Percentiles rank a stretch among this genome's conserved stretches.
These are phyloP conservation scores for Notechis scutatus DNA, from an alignment of 2,113 vertebrate species.

Conservation along the genomic window DNA sequence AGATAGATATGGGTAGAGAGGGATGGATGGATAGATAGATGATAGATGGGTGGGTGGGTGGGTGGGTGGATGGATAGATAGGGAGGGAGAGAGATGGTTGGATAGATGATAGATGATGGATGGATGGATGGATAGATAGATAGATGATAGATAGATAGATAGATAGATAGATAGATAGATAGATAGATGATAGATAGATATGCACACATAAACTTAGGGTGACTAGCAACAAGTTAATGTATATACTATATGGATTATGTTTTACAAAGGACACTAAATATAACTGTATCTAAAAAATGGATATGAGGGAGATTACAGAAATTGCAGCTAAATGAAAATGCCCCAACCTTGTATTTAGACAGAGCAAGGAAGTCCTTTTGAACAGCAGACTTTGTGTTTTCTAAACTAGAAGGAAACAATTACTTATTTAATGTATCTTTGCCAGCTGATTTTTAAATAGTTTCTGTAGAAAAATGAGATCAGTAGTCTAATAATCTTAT, in stretches of 20 bases:
- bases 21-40: too few species aligned
- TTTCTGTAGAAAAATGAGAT: neutral
- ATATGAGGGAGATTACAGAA: neutral
- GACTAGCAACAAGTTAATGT: neutral
- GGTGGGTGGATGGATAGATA: too few species aligned
- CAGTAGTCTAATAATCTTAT: neutral
- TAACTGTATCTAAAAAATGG: neutral
- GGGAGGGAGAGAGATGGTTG: too few species aligned
- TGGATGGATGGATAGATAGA: too few species aligned
- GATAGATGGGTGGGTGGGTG: too few species aligned
- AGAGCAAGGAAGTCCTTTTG: neutral
- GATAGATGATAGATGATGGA: too few species aligned
- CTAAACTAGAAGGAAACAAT: neutral
- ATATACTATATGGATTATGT: neutral
- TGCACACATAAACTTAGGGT: neutral
- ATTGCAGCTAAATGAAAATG: neutral
- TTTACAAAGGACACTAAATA: neutral
- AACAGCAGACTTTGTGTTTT: neutral
- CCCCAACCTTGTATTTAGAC: neutral
- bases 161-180: too few species aligned
- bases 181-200: too few species aligned
- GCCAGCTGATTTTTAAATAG: neutral
- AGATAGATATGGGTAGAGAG: too few species aligned
- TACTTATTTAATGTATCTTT: neutral
- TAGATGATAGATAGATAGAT: too few species aligned